Conservation (phyloP, 2,113 vertebrate genomes). For the Oceanites oceanicus region DNA sequence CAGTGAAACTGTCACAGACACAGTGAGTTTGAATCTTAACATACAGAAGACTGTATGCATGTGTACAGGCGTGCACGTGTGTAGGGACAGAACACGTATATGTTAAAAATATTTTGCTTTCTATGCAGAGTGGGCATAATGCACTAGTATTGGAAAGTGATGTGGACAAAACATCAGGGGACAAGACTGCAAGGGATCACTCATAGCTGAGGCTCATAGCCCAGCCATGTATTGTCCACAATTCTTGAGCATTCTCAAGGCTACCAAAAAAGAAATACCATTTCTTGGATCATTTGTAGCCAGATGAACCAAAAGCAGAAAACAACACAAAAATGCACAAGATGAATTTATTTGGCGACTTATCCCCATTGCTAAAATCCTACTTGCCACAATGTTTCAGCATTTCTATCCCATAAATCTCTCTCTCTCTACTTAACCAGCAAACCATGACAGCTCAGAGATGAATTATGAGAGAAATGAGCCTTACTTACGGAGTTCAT, state of each 20-base stretch:
- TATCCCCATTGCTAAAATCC: neutral
- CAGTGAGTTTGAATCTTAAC: fast-evolving
- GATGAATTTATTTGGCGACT: conserved; percentile 24
- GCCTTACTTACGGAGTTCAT: neutral
- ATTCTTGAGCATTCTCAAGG: neutral
- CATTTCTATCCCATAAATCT: conserved; percentile 57
- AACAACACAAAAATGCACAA: neutral
- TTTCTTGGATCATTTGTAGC: neutral
- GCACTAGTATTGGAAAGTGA: fast-evolving
- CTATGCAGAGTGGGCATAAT: neutral
- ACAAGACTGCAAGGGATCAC: neutral
- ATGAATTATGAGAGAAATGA: conserved; percentile 28
- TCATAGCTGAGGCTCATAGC: too few species aligned
- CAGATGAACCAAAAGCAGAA: conserved; percentile 7
- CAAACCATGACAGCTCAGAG: conserved; percentile 50
- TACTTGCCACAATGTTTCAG: conserved; percentile 29
- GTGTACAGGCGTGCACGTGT: fast-evolving
- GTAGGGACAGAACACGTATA: fast-evolving
- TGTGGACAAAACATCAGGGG: neutral
- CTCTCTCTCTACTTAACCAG: conserved; percentile 16
- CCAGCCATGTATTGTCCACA: neutral
- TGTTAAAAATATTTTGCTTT: neutral
- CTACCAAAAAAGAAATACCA: neutral
- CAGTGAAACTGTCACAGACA: neutral
- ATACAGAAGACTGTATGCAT: neutral